Evolutionary conservation across 2,888 invertebrate genomes (phyloP), one percentile per base, ranked within the genome.

Genomic region (Eupithecia subumbrata): DNA sequence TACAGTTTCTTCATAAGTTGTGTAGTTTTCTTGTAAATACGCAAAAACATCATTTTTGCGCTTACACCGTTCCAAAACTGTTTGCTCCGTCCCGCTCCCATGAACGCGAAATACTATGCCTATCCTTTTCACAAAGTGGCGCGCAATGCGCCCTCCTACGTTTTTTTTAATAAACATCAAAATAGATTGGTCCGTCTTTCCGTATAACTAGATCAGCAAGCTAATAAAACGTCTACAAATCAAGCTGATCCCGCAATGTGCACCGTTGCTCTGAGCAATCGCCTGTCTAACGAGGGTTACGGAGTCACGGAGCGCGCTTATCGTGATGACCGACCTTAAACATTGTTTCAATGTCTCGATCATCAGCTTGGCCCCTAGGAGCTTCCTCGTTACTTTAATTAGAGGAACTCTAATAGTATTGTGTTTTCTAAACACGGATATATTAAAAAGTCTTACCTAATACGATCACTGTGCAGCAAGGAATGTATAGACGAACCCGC

Each of bases 261-360:
- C 79, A 77, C 77, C 81, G 80, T 81, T 79, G 80, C 78, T 64
- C 79, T 77, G 81, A 78, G 77, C 81, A 84, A 86, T 82, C 79
- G 83, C 71, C 80, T 71, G 82, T 82, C 70, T 84, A 85, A 84
- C 82, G 82, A 79, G 80, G 77, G 82, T 82, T 88, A 88, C 84
- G 60, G 9, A 60, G 60, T 60, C 60, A 25, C 60, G 60, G 14
- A 48, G 78, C 77, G 76, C 73, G 76, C 83, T 86, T 88, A 87
- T 88, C 88, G 87, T 87, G 89, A 83, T 82, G 81, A 77, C 82
- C 82, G 83, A 89, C 87, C 90, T 91, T 89, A 91, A 85, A 79
- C 75, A 76, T 79, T 83, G 86, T 86, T 80, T 80, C 82, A 83
- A 85, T 84, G 84, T 80, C 82, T 82, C 75, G 78, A 79, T 83